These are phyloP conservation scores for Suillia variegata DNA, from an alignment of 2,888 invertebrate species.

Conservation along the genomic window DNA sequence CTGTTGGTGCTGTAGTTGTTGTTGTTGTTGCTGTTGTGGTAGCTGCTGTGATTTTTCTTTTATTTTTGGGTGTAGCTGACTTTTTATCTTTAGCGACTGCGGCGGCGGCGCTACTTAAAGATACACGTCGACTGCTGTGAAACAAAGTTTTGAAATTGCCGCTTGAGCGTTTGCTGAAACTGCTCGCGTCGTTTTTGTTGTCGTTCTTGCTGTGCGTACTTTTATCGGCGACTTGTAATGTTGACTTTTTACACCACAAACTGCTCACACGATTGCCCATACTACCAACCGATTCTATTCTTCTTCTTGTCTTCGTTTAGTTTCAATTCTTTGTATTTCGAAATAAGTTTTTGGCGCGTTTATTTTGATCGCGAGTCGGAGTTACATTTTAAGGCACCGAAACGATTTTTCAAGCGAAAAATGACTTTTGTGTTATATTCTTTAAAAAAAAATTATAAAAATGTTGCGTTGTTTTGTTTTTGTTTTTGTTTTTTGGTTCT, in stretches of 20 bases:
- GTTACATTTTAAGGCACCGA: no score
- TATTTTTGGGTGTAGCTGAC: slow-evolving; percentile 11
- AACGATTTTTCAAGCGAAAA: no score
- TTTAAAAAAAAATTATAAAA: no score
- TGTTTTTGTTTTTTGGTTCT: slow-evolving; percentile 9
- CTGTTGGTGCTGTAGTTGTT: slow-evolving; percentile 15
- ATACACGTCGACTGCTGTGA: slow-evolving; percentile 45
- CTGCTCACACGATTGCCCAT: slow-evolving; percentile 60
- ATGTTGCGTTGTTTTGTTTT: no score
- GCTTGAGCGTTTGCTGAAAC: slow-evolving; percentile 13
- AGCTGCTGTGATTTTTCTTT: background rate
- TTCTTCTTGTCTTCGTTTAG: background rate
- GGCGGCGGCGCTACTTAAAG: slow-evolving; percentile 46
- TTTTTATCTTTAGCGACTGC: slow-evolving; percentile 40
- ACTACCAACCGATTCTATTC: slow-evolving; percentile 34
- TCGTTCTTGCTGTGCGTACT: slow-evolving; percentile 17
- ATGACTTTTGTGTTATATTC: no score
- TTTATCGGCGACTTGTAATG: slow-evolving; percentile 29
- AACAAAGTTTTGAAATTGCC: slow-evolving; percentile 42
- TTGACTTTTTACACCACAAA: slow-evolving; percentile 58
- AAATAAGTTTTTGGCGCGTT: no score
- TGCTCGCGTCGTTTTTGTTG: slow-evolving; percentile 29
- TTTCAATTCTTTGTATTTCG: background rate
- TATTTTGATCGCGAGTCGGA: no score
- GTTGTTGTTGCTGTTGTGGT: slow-evolving; percentile 20